Percentiles rank a stretch among this genome's conserved stretches.
Conservation (phyloP, 2,113 vertebrate species). For the Gracilinanus agilis region DNA sequence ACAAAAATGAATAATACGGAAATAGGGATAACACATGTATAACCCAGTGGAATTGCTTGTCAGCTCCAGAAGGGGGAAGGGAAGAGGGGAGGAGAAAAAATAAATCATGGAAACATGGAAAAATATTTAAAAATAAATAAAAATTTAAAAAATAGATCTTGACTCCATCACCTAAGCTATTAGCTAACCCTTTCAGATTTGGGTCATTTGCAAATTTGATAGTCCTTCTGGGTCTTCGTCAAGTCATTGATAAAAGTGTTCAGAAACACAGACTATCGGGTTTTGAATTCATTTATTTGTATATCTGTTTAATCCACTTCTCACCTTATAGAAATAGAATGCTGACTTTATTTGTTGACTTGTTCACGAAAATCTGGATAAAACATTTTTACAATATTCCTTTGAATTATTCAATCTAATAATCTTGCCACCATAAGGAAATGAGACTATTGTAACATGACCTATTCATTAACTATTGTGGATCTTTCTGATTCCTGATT, state of each 20-base stretch:
- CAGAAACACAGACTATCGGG: not conserved
- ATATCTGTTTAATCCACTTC: not conserved
- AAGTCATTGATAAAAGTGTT: not conserved
- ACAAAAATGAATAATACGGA: too few species aligned
- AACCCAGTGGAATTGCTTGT: too few species aligned
- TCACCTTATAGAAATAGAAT: not conserved
- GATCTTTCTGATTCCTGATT: not conserved
- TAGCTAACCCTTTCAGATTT: not conserved
- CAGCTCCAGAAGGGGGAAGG: too few species aligned
- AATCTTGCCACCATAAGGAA: not conserved
- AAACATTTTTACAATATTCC: not conserved
- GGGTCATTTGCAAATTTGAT: not conserved
- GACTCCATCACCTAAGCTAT: not conserved
- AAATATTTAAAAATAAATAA: too few species aligned
- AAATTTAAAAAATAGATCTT: not conserved
- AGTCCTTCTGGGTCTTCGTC: not conserved
- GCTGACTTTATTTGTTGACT: not conserved
- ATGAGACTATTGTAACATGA: not conserved
- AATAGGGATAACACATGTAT: too few species aligned
- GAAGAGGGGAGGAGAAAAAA: too few species aligned
- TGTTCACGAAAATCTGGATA: not conserved
- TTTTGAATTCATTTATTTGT: not conserved
- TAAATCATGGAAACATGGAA: too few species aligned
- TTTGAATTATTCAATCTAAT: not conserved
- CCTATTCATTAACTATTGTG: not conserved